Evolutionary conservation across 2,888 invertebrate species (phyloP).

Genomic region (Drosophila algonquin): DNA sequence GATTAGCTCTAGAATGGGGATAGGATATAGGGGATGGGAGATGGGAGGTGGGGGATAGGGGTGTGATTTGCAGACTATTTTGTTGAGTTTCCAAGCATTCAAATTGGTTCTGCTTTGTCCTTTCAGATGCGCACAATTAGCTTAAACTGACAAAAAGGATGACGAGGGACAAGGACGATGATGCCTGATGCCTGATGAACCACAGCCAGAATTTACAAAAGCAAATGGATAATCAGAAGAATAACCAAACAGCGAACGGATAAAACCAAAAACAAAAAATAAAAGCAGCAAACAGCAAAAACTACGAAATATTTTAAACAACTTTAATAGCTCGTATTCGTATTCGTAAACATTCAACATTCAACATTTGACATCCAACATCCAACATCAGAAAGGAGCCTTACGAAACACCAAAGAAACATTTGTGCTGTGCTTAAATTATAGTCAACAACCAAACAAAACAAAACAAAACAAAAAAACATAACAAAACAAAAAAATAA

Average conservation of each 20-base stretch:
- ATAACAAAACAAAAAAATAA: constrained; percentile 7
- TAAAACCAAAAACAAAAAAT: constrained; percentile 6
- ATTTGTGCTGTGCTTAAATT: constrained; percentile 74
- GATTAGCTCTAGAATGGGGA: constrained; percentile 24
- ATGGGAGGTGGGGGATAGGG: too few species aligned
- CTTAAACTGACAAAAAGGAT: constrained; percentile 52
- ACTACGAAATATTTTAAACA: constrained; percentile 37
- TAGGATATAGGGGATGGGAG: not conserved
- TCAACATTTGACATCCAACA: not conserved
- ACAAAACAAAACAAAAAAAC: constrained; percentile 8
- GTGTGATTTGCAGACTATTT: constrained; percentile 20
- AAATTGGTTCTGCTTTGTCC: constrained; percentile 5
- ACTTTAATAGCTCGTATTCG: too few species aligned
- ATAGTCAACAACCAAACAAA: constrained; percentile 33
- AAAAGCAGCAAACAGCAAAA: not conserved
- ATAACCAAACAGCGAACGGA: constrained; percentile 61
- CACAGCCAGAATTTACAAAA: constrained; percentile 70
- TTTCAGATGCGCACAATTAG: constrained; percentile 75
- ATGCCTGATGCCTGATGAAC: constrained; percentile 26
- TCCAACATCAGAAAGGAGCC: constrained; percentile 58
- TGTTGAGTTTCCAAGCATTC: constrained; percentile 12
- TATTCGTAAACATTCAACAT: too few species aligned
- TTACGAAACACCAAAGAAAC: constrained; percentile 59
- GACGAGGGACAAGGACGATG: constrained; percentile 26
- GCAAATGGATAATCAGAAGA: constrained; percentile 77